Base-by-base conservation (phyloP, 2,888 invertebrate genomes). In the Aphrophora alni region DNA sequence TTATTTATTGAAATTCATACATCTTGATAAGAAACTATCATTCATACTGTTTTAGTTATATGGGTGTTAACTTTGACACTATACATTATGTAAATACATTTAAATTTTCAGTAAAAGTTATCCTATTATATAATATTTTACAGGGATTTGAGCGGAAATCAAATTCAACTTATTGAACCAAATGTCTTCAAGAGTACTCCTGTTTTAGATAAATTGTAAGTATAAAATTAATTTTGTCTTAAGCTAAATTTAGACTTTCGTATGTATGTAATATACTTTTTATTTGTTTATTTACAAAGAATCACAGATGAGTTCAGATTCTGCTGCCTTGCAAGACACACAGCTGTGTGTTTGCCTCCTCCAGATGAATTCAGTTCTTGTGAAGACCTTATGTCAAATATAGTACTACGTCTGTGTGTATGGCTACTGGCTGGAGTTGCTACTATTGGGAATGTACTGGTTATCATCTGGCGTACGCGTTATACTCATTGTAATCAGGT, bases 401-500 rank as follows among this genome's bases (percentile, higher is more conserved):
- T 87, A 21, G 87, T 88, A 17, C 86, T 88, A 8, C 84, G 88
- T n/a, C 85, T 88, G 14, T 88, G 88, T 83, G 87, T 88, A 70
- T 88, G 88, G 88, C 86, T 87, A 21, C 84, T 88, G 68, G 88
- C 88, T 5, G 82, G 86, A 5, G 84, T 88, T 10, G 88, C 88
- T 3, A 87, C 87, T 21, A 76, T 86, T 0, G 88, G 88, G n/a
- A 88, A 88, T 83, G 81, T 87, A n/a, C 83, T 88, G 71, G 88
- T 88, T 79, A 88, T 88, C 72, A 84, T 85, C n/a, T 88, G 88
- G 87, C 84, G 88, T 26, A 83, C 86, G 26, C 84, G 87, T 38
- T 89, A 89, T 83, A 86, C 88, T 59, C 86, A 88, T 81, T 88
- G 88, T 74, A 88, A 89, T 82, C 88, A 86, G 88, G 89, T 89